These are phyloP conservation scores for Scartelaos histophorus DNA, from an alignment of 2,113 vertebrate genomes.

Conservation along the genomic window DNA sequence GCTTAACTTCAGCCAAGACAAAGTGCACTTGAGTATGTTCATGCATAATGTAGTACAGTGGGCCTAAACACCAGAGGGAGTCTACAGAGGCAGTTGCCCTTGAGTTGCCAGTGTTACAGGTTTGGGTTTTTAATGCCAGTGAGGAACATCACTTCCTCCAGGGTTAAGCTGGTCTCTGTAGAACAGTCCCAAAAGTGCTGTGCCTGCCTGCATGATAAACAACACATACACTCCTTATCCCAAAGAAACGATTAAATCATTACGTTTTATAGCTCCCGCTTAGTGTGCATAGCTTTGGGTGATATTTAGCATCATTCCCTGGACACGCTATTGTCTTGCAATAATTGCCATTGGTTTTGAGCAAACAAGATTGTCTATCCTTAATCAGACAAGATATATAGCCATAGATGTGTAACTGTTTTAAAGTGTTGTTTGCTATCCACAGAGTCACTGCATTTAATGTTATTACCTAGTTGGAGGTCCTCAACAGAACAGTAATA, in stretches of 20 bases:
- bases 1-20: conserved; percentile 64
- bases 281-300: conserved; percentile 21
- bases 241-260: conserved; percentile 47
- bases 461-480: too few relatives aligned
- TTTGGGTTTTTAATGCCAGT: conserved; percentile 27
- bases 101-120: conserved; percentile 60
- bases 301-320: not conserved
- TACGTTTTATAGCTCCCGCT: conserved; percentile 35
- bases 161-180: conserved; percentile 14
- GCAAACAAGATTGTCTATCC: too few relatives aligned
- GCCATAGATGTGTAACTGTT: too few relatives aligned
- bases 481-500: too few relatives aligned
- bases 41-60: conserved; percentile 64
- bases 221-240: conserved; percentile 37
- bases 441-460: too few relatives aligned
- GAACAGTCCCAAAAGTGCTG: conserved; percentile 9
- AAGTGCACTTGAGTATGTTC: conserved; percentile 59
- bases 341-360: too few relatives aligned
- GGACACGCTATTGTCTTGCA: too few relatives aligned
- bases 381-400: too few relatives aligned
- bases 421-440: too few relatives aligned
- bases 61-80: conserved; percentile 19
- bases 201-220: conserved; percentile 48
- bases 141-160: conserved; percentile 26
- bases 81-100: conserved; percentile 41